Percentiles rank a stretch among this genome's conserved stretches.
phyloP scores from a whole-genome alignment of 2,888 invertebrate species.

The Pseudanteris insignis region DNA sequence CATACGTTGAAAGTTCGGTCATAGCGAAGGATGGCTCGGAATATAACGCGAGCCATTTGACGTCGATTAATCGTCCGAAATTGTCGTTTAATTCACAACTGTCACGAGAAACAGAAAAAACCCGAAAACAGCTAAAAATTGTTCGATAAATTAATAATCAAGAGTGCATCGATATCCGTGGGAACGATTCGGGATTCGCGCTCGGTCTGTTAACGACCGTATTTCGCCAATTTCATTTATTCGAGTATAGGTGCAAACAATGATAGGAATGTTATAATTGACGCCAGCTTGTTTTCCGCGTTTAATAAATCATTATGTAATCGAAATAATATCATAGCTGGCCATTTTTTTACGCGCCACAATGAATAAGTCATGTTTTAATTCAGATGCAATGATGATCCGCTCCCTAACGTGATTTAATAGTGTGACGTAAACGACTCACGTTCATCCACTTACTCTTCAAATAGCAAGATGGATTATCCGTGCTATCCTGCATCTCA shows the following conservation, averaged over 20 bases:
- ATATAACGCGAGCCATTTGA: too few relatives aligned
- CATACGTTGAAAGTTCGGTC: too few relatives aligned
- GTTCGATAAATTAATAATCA: too few relatives aligned
- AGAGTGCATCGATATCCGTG: too few relatives aligned
- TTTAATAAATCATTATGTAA: conserved; percentile 33
- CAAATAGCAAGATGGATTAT: too few relatives aligned
- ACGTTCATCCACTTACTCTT: conserved; percentile 1
- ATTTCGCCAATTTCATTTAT: conserved; percentile 22
- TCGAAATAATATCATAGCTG: conserved; percentile 22
- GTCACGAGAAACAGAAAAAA: too few relatives aligned
- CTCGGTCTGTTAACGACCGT: conserved; percentile 10
- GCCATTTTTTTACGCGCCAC: conserved; percentile 6
- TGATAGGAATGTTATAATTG: conserved; percentile 23
- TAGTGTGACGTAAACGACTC: conserved; percentile 15
- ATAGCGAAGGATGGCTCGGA: too few relatives aligned
- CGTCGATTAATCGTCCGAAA: too few relatives aligned
- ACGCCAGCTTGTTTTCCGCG: conserved; percentile 22
- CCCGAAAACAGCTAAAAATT: too few relatives aligned
- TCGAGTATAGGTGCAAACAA: conserved; percentile 27
- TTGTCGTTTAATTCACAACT: too few relatives aligned
- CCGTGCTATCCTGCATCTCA: conserved; percentile 2
- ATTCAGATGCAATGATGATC: conserved; percentile 33
- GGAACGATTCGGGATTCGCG: conserved; percentile 15
- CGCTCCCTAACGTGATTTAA: conserved; percentile 29
- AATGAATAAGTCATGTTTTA: conserved; percentile 32